Evolutionary conservation across 2,797 vertebrate genomes (phyloP), one percentile per base, ranked within the genome.

Genomic region (Ispidina picta): DNA sequence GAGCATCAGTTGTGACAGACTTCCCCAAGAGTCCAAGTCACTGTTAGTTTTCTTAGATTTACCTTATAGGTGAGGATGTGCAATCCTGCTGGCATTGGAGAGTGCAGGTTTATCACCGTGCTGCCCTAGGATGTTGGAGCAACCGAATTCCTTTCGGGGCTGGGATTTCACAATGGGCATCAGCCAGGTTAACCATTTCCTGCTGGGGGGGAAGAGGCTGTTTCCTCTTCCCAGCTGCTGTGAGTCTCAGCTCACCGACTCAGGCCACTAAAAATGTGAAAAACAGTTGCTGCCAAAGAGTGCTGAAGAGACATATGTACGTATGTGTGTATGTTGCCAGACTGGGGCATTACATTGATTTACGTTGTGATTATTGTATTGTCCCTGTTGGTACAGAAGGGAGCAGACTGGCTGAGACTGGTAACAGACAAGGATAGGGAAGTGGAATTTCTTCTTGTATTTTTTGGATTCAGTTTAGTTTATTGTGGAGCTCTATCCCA

Each of bases 161-260:
- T 89, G 94, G 49, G 77, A 70, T 88, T 92, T 88, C 86, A 78
- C 91, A 92, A 46, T 33, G 41, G 76, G 44, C 80, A 75, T 91
- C 85, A 94, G 83, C 59, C 21, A 52, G 56, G 77, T 86, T 83
- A 75, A 86, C 89, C 73, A 51, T 93, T 96, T 95, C 95, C 95
- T 76, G 63, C 4, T 49, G 63, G 46, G 0, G 2, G 68, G 92
- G 62, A 83, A 86, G 58, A 75, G 76, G 44, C 68, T 35, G 28
- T 51, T 96, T 96, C 94, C 88, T 91, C 66, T 92, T 89, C 85
- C 73, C 86, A 41, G 35, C 83, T 86, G 43, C 59, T 39, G 37
- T 39, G 37, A 39, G 37, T 39, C 37, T 83, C 52, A 20, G 51
- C 22, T 28, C 85, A 65, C 23, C 15, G 26, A 19, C 29, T 6